These are phyloP conservation scores for Alethe diademata DNA, from an alignment of 2,113 vertebrate genomes.

Conservation along the genomic window DNA sequence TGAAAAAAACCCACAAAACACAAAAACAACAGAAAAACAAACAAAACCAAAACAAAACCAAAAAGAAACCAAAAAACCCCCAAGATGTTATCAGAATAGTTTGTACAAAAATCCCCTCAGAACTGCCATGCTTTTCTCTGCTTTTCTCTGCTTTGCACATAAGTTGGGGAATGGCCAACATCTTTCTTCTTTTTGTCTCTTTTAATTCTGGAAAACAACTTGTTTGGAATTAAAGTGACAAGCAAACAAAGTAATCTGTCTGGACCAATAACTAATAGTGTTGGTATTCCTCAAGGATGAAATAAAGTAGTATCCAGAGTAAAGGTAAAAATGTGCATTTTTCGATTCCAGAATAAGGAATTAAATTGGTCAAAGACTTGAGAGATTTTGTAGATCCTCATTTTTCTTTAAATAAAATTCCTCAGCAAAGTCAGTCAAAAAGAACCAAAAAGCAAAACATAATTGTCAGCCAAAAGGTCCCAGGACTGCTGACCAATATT, in stretches of 20 bases:
- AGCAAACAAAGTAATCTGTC: neutral
- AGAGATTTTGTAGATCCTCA: neutral
- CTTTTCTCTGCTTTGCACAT: neutral
- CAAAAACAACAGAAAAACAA: too few relatives aligned
- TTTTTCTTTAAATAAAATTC: neutral
- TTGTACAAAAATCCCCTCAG: fast-evolving
- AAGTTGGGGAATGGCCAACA: fast-evolving
- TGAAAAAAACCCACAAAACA: neutral
- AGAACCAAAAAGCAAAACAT: neutral
- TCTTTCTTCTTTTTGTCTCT: neutral
- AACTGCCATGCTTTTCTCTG: neutral
- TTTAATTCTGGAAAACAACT: neutral
- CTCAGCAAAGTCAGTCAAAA: neutral
- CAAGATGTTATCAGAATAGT: neutral
- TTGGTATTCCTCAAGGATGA: neutral
- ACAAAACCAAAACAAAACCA: too few relatives aligned
- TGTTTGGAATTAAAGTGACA: neutral
- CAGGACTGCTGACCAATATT: neutral
- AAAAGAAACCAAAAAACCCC: too few relatives aligned
- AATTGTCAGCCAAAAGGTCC: neutral
- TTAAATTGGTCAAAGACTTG: neutral
- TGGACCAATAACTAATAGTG: neutral
- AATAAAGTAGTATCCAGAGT: neutral
- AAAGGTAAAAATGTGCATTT: neutral
- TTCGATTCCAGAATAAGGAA: neutral